Conservation (phyloP, 2,113 vertebrate species). For the Mastomys coucha region DNA sequence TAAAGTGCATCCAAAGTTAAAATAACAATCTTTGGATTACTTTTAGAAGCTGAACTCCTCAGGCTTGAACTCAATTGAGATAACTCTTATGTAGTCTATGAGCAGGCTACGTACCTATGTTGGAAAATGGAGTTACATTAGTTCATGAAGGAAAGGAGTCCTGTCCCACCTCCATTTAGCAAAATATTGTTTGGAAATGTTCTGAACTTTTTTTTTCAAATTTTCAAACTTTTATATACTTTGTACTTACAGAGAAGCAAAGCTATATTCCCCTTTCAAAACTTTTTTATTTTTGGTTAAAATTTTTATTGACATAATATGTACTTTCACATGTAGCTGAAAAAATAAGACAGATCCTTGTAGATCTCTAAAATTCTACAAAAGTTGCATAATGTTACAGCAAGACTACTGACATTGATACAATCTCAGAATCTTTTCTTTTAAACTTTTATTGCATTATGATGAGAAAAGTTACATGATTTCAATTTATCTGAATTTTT, state of each 20-base stretch:
- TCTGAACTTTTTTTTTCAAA: conserved; percentile 50
- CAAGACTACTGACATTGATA: background rate
- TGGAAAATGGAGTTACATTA: conserved; percentile 64
- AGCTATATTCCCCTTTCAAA: background rate
- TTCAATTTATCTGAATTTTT: too few species aligned
- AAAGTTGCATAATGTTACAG: conserved; percentile 28
- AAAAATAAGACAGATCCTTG: conserved; percentile 30
- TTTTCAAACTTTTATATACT: background rate
- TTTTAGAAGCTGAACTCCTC: background rate
- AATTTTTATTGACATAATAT: background rate
- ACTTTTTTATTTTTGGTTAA: too few species aligned
- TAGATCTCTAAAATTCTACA: conserved; percentile 17
- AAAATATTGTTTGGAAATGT: conserved; percentile 69
- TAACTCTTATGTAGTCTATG: conserved; percentile 13
- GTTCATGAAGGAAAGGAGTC: conserved; percentile 22
- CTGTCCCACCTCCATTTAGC: conserved; percentile 36
- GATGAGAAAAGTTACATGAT: too few species aligned
- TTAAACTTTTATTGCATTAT: too few species aligned
- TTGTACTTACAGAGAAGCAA: background rate
- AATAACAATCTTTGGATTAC: background rate
- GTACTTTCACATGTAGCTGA: background rate
- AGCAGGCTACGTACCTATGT: background rate
- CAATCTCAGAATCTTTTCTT: too few species aligned
- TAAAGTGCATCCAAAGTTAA: conserved; percentile 28
- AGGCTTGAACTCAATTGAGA: background rate